Evolutionary conservation across 2,113 vertebrate genomes (phyloP).

Genomic region (Odontesthes bonariensis): DNA sequence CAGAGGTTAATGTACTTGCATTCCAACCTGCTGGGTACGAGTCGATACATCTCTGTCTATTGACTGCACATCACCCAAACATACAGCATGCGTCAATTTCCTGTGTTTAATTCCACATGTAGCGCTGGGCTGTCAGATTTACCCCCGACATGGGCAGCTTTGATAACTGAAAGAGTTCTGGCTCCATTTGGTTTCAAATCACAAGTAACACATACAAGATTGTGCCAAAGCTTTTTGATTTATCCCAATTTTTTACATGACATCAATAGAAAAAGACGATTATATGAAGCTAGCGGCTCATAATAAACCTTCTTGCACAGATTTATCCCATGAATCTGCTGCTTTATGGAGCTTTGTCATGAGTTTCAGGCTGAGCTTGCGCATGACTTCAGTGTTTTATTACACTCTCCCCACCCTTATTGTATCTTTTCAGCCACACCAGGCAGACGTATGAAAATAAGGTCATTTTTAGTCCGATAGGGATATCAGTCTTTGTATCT

Average conservation of each 20-base stretch:
- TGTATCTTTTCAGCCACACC: background rate
- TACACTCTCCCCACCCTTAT: background rate
- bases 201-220: background rate
- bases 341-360: background rate
- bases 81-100: constrained; percentile 5
- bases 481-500: background rate
- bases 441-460: background rate
- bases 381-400: background rate
- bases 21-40: constrained; percentile 38
- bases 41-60: constrained; percentile 39
- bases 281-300: background rate
- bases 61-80: constrained; percentile 20
- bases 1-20: constrained; percentile 53
- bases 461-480: no score
- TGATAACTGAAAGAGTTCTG: no score
- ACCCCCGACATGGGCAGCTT: background rate
- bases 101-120: background rate
- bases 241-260: background rate
- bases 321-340: background rate
- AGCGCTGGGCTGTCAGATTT: background rate
- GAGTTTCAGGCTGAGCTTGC: background rate
- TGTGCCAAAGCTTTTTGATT: no score
- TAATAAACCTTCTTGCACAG: background rate
- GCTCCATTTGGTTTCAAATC: no score
- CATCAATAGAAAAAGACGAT: background rate